Percentiles rank a stretch among this genome's conserved stretches.
Evolutionary conservation across 2,888 invertebrate species (phyloP).

Genomic region (Apamea crenata): DNA sequence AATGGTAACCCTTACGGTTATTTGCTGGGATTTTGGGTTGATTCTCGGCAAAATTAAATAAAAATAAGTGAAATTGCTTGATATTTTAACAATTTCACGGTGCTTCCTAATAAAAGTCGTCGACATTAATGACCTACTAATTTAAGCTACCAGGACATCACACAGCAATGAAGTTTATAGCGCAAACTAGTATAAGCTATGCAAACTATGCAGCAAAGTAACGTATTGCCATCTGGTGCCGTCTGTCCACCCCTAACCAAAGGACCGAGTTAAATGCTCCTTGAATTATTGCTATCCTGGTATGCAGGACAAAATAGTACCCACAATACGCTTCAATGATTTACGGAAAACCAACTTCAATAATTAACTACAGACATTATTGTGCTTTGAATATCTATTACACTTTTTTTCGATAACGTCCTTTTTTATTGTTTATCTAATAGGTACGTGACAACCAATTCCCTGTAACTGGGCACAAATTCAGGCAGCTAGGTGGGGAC

Average conservation of each 20-base stretch:
- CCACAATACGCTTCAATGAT: neutral
- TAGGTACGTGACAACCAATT: neutral
- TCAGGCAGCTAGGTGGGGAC: too few species aligned
- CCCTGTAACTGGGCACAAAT: neutral
- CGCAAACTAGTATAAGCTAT: slow-evolving; percentile 49
- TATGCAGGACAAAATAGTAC: slow-evolving; percentile 49
- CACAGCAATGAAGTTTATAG: slow-evolving; percentile 46
- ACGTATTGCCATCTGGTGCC: slow-evolving; percentile 56
- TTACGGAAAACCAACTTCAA: neutral
- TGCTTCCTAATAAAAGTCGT: neutral
- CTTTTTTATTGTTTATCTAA: neutral
- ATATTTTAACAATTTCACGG: neutral
- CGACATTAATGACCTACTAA: slow-evolving; percentile 17
- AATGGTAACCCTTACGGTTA: slow-evolving; percentile 14
- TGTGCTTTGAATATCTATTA: neutral
- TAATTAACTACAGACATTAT: neutral
- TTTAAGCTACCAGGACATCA: slow-evolving; percentile 48
- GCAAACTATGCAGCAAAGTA: slow-evolving; percentile 49
- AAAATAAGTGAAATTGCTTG: neutral
- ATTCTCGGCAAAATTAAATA: neutral
- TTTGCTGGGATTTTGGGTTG: slow-evolving; percentile 13
- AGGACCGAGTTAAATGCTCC: slow-evolving; percentile 55
- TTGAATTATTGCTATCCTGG: slow-evolving; percentile 63
- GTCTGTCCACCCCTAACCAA: slow-evolving; percentile 46
- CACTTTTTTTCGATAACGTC: neutral